Base-by-base conservation (phyloP, 1,140 invertebrate genomes). In the Trachymyrmex cornetzi region DNA sequence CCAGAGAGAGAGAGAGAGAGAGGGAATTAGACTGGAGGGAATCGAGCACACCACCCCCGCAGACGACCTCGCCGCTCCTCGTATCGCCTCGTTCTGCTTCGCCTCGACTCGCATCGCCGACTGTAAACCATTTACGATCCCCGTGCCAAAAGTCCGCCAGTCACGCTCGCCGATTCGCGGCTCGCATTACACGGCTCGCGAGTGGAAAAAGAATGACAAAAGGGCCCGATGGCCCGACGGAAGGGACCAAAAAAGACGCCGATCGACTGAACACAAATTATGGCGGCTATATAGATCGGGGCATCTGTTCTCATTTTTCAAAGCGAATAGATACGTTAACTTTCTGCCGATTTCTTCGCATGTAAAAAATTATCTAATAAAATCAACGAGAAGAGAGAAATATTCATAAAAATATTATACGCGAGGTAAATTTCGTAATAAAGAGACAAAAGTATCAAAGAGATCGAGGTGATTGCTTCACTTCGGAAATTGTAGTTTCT, bases 71-170 rank as follows among this genome's bases (percentile, higher is more conserved):
- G 75, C 57, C 66, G 61, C 38, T 53, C 44, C 61, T 90, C 92
- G 88, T 89, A 93, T 92, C 91, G 92, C 91, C 85, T 91, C 88
- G 89, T 89, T 89, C 91, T 91, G 91, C 90, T 86, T 90, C 89
- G 81, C 81, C 79, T 87, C 85, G 86, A 85, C 89, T 90, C 89
- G 87, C 81, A 71, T 90, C 85, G 77, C 77, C 87, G 71, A 66
- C 86, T 87, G 90, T 92, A 93, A 93, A 93, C 92, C 93, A 92
- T 90, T 93, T 93, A 92, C 88, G 88, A 87, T 90, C 77, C 85
- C 85, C 72, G 87, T 90, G 90, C 91, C 91, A 90, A 90, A 92
- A 91, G 88, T 91, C 90, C 22, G 81, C 90, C 91, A 91, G 91
- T 93, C 90, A 90, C 85, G 89, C 89, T 91, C 88, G 81, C 77